Conservation (phyloP, 2,113 vertebrate species). For the Megaceryle maxima region DNA sequence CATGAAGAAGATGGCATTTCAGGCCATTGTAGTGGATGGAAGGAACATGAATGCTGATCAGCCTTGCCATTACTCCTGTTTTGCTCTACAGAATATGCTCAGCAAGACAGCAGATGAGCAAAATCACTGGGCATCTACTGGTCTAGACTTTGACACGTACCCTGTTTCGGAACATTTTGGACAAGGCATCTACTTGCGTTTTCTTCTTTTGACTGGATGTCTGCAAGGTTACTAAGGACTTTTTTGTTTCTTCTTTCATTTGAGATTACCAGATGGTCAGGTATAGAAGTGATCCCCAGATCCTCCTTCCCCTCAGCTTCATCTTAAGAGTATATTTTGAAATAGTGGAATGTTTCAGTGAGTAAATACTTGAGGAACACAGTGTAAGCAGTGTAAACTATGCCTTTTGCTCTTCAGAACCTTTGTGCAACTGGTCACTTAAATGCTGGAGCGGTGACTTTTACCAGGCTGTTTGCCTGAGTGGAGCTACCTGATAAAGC, state of each 20-base stretch:
- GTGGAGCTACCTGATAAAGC: neutral
- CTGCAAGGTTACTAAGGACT: neutral
- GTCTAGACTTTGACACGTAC: neutral
- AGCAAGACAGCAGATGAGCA: neutral
- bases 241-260: neutral
- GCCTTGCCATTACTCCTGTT: neutral
- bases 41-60: neutral
- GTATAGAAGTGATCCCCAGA: neutral
- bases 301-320: neutral
- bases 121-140: neutral
- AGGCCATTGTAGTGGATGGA: neutral
- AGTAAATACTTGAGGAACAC: neutral
- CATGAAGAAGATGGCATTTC: neutral
- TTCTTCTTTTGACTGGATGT: neutral
- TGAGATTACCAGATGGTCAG: neutral
- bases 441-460: neutral
- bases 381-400: neutral
- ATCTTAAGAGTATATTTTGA: neutral
- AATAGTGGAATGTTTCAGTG: neutral
- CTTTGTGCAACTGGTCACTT: neutral
- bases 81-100: neutral
- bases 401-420: neutral
- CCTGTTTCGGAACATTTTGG: neutral
- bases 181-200: neutral
- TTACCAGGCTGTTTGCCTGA: neutral